Evolutionary conservation across 2,888 invertebrate species (phyloP).

Genomic region (Diarsia rubi): DNA sequence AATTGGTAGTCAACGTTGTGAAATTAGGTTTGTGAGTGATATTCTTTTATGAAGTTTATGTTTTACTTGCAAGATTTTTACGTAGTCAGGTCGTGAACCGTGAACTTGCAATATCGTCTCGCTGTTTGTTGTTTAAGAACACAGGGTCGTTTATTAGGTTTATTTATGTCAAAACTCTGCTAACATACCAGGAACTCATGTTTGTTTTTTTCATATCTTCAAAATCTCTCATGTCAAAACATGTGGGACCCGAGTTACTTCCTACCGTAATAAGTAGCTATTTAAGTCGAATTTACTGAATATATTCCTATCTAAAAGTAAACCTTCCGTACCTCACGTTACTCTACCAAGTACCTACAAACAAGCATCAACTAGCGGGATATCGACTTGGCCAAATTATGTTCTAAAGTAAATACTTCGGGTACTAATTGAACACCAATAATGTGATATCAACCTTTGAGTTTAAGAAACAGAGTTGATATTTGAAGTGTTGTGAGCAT

Average conservation of each 20-base stretch:
- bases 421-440: slow-evolving; percentile 13
- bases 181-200: too few species aligned
- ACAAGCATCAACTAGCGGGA: slow-evolving; percentile 30
- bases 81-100: background rate
- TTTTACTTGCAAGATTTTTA: background rate
- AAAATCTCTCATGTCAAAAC: background rate
- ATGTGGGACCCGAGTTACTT: background rate
- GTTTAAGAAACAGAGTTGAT: background rate
- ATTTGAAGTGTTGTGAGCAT: background rate
- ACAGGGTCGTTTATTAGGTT: background rate
- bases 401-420: slow-evolving; percentile 11
- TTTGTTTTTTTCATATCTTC: background rate
- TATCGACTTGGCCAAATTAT: slow-evolving; percentile 47
- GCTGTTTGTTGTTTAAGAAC: background rate
- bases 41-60: background rate
- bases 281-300: slow-evolving; percentile 7
- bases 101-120: background rate
- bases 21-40: slow-evolving; percentile 20
- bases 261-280: background rate
- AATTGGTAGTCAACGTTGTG: background rate
- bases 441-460: slow-evolving; percentile 18
- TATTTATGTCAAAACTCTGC: background rate
- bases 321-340: background rate
- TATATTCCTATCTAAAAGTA: background rate
- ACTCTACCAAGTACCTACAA: slow-evolving; percentile 19